These are phyloP conservation scores for Uropsilus gracilis DNA, from an alignment of 2,113 vertebrate genomes.

Conservation along the genomic window DNA sequence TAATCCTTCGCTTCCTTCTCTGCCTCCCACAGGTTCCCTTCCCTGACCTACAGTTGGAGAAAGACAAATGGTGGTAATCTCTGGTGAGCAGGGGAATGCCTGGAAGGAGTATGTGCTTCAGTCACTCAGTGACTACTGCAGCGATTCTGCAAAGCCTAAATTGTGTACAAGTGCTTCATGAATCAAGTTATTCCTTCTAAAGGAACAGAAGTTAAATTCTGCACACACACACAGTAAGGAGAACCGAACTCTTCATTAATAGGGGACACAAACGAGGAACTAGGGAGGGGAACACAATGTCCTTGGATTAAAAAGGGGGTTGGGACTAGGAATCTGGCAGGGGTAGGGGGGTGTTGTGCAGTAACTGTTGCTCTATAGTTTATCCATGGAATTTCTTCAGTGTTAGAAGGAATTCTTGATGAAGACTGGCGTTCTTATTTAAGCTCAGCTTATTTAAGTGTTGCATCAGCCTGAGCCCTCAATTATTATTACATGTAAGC, in stretches of 20 bases:
- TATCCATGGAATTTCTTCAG: background rate
- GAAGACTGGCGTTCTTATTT: background rate
- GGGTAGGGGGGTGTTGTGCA: background rate
- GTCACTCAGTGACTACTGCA: background rate
- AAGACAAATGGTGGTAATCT: background rate
- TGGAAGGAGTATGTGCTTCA: background rate
- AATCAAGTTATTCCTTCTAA: background rate
- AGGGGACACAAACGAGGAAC: background rate
- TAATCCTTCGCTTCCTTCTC: background rate
- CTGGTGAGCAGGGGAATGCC: background rate
- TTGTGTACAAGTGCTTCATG: background rate
- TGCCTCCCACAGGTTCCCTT: background rate
- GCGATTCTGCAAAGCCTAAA: background rate
- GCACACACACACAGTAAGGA: background rate
- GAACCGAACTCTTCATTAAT: background rate
- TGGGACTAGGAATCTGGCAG: background rate
- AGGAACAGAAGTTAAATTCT: background rate
- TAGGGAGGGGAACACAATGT: background rate
- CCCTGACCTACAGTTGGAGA: background rate
- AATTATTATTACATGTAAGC: background rate
- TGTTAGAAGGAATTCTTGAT: background rate
- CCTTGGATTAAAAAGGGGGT: background rate
- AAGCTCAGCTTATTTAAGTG: background rate
- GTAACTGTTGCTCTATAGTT: background rate
- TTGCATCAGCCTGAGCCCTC: background rate